Evolutionary conservation across 1,140 invertebrate genomes (phyloP).

Genomic region (Tenebrio molitor): DNA sequence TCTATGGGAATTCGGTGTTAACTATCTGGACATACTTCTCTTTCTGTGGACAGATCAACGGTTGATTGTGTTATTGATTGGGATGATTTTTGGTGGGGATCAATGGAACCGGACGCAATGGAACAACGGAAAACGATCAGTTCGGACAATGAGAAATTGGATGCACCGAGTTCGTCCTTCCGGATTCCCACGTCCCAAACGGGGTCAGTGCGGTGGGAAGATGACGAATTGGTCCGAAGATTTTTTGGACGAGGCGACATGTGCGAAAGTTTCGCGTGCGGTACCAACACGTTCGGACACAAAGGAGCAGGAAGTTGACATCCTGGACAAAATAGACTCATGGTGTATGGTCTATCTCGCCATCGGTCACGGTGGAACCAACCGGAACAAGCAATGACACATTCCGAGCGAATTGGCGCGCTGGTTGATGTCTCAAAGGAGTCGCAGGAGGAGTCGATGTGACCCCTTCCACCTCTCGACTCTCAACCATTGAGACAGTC

Average conservation of each 20-base stretch:
- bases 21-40: constrained; percentile 67
- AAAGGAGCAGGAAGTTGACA: constrained; percentile 53
- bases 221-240: constrained; percentile 3
- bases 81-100: constrained; percentile 24
- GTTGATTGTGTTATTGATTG: constrained; percentile 21
- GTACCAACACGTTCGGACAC: constrained; percentile 41
- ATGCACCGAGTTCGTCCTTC: constrained; percentile 43
- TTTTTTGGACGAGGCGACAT: constrained; percentile 6
- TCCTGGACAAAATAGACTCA: constrained; percentile 59
- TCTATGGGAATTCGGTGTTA: constrained; percentile 47
- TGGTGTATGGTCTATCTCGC: constrained; percentile 52
- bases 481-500: no score
- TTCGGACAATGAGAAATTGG: constrained; percentile 18
- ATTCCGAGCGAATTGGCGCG: constrained; percentile 4
- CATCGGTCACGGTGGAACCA: constrained; percentile 56
- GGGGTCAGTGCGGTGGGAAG: constrained; percentile 27
- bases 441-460: no score
- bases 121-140: constrained; percentile 20
- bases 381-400: constrained; percentile 59
- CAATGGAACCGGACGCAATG: constrained; percentile 44
- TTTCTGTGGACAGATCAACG: constrained; percentile 49
- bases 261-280: constrained; percentile 38
- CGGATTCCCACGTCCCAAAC: constrained; percentile 47
- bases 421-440: no score
- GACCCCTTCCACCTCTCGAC: no score